phyloP scores from a whole-genome alignment of 2,888 invertebrate species.

The Asteroscopus sphinx region DNA sequence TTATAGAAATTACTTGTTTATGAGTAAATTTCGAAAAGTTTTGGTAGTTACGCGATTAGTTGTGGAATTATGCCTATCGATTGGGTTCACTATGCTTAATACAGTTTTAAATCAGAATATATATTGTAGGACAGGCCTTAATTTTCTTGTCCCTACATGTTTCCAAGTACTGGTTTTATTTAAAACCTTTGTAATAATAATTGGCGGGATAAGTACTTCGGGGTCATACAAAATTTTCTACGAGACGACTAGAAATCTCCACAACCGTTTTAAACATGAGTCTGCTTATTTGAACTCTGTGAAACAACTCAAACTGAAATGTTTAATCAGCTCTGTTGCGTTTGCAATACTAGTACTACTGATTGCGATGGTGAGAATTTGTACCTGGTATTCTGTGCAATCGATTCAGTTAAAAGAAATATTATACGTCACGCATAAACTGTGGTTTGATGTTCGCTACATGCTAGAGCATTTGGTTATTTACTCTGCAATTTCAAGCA shows the following conservation, averaged over 20 bases:
- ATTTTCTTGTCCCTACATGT: neutral
- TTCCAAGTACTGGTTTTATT: neutral
- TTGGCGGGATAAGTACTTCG: neutral
- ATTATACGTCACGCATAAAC: neutral
- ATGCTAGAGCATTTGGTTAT: constrained; percentile 6
- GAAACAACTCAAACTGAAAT: constrained; percentile 1
- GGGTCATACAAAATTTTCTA: neutral
- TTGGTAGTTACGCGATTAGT: neutral
- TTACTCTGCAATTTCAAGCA: neutral
- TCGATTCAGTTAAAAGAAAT: neutral
- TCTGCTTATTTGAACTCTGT: neutral
- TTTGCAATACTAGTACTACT: neutral
- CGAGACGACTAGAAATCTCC: neutral
- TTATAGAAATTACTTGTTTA: constrained; percentile 12
- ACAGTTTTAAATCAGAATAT: neutral
- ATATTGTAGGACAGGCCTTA: no score
- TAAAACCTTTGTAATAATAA: neutral
- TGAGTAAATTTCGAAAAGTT: neutral
- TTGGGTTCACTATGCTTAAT: neutral
- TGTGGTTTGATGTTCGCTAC: neutral
- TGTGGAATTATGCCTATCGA: neutral
- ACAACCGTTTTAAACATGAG: constrained; percentile 5
- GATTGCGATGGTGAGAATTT: neutral
- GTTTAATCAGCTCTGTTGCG: neutral
- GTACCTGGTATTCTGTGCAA: no score